These are phyloP conservation scores for Danio albolineatus DNA, from an alignment of 2,797 vertebrate species.

Conservation along the genomic window DNA sequence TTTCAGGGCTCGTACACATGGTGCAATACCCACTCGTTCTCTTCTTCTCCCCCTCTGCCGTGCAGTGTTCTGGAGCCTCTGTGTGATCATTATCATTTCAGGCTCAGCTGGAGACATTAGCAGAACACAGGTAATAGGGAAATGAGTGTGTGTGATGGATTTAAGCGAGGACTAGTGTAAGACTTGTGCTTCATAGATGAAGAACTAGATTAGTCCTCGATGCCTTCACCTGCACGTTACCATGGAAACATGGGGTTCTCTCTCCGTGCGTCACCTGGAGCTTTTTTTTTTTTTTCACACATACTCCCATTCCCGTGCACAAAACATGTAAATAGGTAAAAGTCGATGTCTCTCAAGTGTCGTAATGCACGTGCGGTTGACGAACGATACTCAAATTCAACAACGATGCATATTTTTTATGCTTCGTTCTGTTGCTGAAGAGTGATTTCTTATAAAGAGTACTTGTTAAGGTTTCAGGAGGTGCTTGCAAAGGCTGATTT, in stretches of 20 bases:
- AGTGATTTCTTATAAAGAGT: not conserved
- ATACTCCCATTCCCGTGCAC: not conserved
- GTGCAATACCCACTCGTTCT: conserved; percentile 25
- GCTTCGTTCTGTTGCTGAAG: not conserved
- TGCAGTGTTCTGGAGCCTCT: conserved; percentile 54
- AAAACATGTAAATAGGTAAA: conserved; percentile 6
- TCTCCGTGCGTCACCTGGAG: conserved; percentile 74
- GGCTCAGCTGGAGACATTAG: conserved; percentile 21
- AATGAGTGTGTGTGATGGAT: conserved; percentile 27
- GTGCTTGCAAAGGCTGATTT: not conserved
- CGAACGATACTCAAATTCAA: not conserved
- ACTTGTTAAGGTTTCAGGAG: not conserved
- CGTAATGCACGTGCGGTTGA: not conserved
- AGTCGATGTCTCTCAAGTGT: not conserved
- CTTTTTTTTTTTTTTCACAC: conserved; percentile 64
- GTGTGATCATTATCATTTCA: conserved; percentile 37
- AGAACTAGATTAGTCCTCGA: conserved; percentile 32
- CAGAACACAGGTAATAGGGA: not conserved
- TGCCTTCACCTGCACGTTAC: conserved; percentile 81
- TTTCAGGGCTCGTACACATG: conserved; percentile 37
- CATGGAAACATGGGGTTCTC: conserved; percentile 82
- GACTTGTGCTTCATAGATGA: conserved; percentile 20
- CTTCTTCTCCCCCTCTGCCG: conserved; percentile 31
- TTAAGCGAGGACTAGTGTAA: conserved; percentile 36
- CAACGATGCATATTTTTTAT: not conserved